Base-by-base conservation (phyloP, 1,140 invertebrate species). In the Anoplolepis gracilipes region DNA sequence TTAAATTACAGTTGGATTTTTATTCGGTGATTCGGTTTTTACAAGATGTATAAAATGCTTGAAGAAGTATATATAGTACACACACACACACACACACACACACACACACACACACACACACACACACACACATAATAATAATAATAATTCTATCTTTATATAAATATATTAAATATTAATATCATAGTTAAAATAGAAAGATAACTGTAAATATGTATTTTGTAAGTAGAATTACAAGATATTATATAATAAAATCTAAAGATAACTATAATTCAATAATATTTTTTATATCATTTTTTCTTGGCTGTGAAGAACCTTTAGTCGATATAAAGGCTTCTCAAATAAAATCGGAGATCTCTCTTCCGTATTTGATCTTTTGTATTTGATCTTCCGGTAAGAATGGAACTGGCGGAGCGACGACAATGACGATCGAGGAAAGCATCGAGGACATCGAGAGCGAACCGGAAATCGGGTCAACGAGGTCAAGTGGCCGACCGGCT, bases 391-490 rank as follows among this genome's bases (percentile, higher is more conserved):
- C 55, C 46, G 78, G 5, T 77, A 36, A 77, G 30, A 64, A 55
- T 77, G 19, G 61, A 77, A 49, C 1, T 25, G 19, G 67, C 19
- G 49, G 62, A 53, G 36, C n/a, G 39, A 42, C 55, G 2, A 10
- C 25, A 25, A 57, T 22, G 55, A 30, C n/a, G 28, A 69, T 33
- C 55, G 36, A 85, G 33, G 39, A 39, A 25, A 46, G 28, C 59
- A 62, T 76, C 55, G 61, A 84, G 84, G 62, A 89, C 84, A 77
- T 78, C 42, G 78, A 53, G 59, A 33, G 36, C 73, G 33, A 70
- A 87, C 85, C 88, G 88, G 88, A 90, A 90, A 89, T 39, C 73
- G 57, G 85, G 85, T 89, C 88, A 90, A 90, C 85, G 81, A 90
- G 88, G 85, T 90, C 88, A 90, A 90, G 88, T 90, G 75, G 61